phyloP scores from a whole-genome alignment of 2,113 vertebrate genomes.

The Ceyx margarethae region DNA sequence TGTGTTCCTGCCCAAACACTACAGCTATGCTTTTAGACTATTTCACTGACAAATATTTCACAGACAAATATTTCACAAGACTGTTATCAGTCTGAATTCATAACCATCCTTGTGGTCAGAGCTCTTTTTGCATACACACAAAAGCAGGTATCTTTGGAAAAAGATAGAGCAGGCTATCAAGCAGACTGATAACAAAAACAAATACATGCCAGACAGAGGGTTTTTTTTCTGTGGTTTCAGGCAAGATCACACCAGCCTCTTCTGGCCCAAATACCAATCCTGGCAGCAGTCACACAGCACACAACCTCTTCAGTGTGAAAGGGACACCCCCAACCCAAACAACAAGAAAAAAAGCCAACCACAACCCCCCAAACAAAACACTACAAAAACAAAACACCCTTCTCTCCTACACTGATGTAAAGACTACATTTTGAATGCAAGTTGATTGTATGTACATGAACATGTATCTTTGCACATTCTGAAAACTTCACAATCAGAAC shows the following conservation, averaged over 20 bases:
- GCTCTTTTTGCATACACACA: constrained; percentile 6
- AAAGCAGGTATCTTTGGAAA: not conserved
- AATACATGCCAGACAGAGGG: not conserved
- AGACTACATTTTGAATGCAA: not conserved
- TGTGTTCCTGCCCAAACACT: not conserved
- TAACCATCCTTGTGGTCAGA: not conserved
- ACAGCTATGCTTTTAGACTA: not conserved
- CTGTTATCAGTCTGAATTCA: not conserved
- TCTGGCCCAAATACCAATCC: not conserved
- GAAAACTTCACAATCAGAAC: not conserved
- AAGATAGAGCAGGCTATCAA: not conserved
- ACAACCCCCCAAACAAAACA: not conserved
- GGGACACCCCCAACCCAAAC: not conserved
- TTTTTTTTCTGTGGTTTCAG: not conserved
- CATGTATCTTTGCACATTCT: accelerated
- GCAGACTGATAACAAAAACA: constrained; percentile 1
- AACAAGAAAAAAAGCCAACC: not conserved
- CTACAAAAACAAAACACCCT: not conserved
- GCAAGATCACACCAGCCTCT: not conserved
- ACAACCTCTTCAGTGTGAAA: not conserved
- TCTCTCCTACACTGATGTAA: not conserved
- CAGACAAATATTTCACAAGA: constrained; percentile 14
- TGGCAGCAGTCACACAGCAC: not conserved
- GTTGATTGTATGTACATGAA: accelerated
- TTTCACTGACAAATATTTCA: constrained; percentile 42